Evolutionary conservation across 2,888 invertebrate genomes (phyloP), one percentile per base, ranked within the genome.

Genomic region (Alcis repandata): DNA sequence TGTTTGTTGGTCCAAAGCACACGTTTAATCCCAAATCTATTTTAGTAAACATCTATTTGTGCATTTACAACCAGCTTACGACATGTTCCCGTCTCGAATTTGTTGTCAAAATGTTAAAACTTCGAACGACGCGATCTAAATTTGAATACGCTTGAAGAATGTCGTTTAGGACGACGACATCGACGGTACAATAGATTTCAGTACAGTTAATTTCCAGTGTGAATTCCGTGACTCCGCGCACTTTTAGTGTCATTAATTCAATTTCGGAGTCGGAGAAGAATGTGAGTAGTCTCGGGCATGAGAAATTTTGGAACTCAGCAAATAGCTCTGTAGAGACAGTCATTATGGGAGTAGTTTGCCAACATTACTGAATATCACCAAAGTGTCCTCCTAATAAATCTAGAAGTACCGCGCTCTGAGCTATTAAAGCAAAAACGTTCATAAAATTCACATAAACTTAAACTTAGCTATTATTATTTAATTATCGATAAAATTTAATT

Each of bases 1-100:
- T 90, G 85, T 90, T 91, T 88, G 85, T 85, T 84, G 84, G 84
- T 84, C 82, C 83, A 83, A 87, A 84, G 79, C 83, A 85, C 85
- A 87, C 78, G 80, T 86, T 86, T 82, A 85, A 86, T 82, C 81
- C 75, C 75, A 76, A 82, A 85, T 87, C 87, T 90, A 89, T 89
- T 91, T 88, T 75, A 59, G 80, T 75, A 71, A 78, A 75, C 79
- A 76, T 83, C 86, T 86, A 85, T 88, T 90, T 89, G 78, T 83
- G 78, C 82, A 79, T 84, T 85, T 82, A 89, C 85, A 85, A 87
- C 79, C 71, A 76, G 78, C 79, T 82, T 82, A 86, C 85, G 83
- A 80, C 82, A 82, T 84, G 79, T 64, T 64, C 70, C 76, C 64
- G 63, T 73, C 72, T 79, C 71, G 79, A 80, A 87, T 86, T 83